Percentiles rank a stretch among this genome's conserved stretches.
Conservation (phyloP, 30 jellyfish, hydroid and myxozoan genomes). For the Phacellophora camtschatica region DNA sequence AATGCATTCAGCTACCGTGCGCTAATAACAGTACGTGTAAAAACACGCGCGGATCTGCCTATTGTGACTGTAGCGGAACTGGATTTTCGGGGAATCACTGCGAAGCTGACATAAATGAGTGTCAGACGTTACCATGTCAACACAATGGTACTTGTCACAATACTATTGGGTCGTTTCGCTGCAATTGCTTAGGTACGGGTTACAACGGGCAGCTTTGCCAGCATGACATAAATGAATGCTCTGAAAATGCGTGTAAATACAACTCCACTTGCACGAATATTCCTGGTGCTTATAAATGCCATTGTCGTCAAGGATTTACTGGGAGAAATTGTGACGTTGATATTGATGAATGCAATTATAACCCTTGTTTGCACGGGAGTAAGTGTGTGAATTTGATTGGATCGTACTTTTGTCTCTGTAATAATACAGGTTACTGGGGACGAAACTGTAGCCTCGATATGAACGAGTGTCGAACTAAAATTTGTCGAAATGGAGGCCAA, state of each 20-base stretch:
- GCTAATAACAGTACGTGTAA: constrained; percentile 29
- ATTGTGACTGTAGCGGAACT: constrained; percentile 33
- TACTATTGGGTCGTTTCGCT: constrained; percentile 17
- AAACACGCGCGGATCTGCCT: not conserved
- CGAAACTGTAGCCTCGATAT: constrained; percentile 30
- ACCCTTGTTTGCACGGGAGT: constrained; percentile 43
- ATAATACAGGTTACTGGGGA: constrained; percentile 55
- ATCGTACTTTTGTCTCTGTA: constrained; percentile 51
- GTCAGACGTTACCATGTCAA: constrained; percentile 4
- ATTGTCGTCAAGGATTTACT: constrained; percentile 49
- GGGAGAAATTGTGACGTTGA: constrained; percentile 49
- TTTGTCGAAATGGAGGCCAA: constrained; percentile 48
- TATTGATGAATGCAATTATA: constrained; percentile 29
- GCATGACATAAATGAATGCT: constrained; percentile 59
- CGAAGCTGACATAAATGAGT: constrained; percentile 9
- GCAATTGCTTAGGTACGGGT: constrained; percentile 50
- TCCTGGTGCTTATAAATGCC: constrained; percentile 35
- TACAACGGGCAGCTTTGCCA: constrained; percentile 36
- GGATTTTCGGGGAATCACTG: constrained; percentile 39
- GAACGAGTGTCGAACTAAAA: constrained; percentile 42
- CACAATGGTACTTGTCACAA: constrained; percentile 21
- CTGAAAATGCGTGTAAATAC: not conserved
- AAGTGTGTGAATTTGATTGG: constrained; percentile 47
- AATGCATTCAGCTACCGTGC: constrained; percentile 20
- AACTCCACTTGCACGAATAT: constrained; percentile 16